Base-by-base conservation (phyloP, 2,113 vertebrate genomes). In the Seriola dumerili region DNA sequence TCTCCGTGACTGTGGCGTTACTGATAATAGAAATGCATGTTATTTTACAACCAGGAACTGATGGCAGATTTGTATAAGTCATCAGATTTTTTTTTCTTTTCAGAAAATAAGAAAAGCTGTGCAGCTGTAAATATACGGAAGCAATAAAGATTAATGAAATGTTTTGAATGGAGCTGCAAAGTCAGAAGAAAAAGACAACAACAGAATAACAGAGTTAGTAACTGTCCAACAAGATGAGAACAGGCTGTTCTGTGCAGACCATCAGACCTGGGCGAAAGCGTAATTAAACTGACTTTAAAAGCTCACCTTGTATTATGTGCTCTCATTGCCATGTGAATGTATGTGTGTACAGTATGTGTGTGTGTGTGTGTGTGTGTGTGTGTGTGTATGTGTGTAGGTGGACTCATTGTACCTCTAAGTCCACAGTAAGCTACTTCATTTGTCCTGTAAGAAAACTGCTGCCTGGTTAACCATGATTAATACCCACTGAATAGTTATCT, bases 381-480 rank as follows among this genome's bases (percentile, higher is more conserved):
- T 34, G 50, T 17, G 17, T 14, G 46, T 59, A 42, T 55, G 58
- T 55, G 61, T 71, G 73, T 72, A 5, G 9, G 55, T 77, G 78
- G 52, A 72, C 59, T 83, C 44, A 83, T 90, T 89, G 79, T 85
- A 69, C 25, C 46, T 80, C 7, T 36, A 68, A 80, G 70, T 80
- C 29, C 46, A 77, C 16, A 68, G 44, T 84, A 66, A 87, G 88
- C 86, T 48, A 71, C 80, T 91, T 90, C 42, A 88, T 92, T 86
- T 83, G 79, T 80, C 58, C 72, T 73, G 70, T 64, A 72, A 83
- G 67, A 84, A 29, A 83, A 62, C 32, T 55, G 66, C 82, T 74
- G 83, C 76, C 86, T 89, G 87, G 81, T 90, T 87, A 86, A 81
- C 83, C 67, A 68, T 92, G 91, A 94, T 94, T 92, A 93, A 94